Conservation (phyloP, 2,113 vertebrate species). For the Dolichotis patagonum region DNA sequence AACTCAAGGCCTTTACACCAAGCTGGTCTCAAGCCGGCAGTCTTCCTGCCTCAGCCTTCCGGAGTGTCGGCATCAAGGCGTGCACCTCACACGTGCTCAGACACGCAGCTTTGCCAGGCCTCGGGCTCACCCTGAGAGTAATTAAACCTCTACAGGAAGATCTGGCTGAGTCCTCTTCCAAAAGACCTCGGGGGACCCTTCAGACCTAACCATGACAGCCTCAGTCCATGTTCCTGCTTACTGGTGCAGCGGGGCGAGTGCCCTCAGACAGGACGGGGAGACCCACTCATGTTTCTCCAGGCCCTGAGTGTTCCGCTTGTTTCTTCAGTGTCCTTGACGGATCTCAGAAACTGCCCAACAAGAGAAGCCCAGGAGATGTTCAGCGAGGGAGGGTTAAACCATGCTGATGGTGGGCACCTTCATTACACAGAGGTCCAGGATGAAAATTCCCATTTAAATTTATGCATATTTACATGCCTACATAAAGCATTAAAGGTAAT, state of each 20-base stretch:
- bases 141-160: not conserved
- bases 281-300: not conserved
- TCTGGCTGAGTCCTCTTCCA: not conserved
- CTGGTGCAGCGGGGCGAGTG: not conserved
- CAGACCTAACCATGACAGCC: not conserved
- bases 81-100: too few species aligned
- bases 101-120: not conserved
- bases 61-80: not conserved
- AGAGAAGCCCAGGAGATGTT: not conserved
- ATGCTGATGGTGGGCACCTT: accelerated
- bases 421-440: not conserved
- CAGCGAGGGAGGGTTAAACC: not conserved
- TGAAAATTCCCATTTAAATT: not conserved
- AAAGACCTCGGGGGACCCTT: not conserved
- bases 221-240: not conserved
- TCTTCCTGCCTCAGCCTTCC: not conserved
- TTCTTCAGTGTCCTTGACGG: not conserved
- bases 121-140: not conserved
- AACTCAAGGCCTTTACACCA: not conserved
- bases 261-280: not conserved
- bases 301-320: not conserved
- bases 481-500: not conserved
- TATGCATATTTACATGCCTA: not conserved
- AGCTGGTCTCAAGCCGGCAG: not conserved
- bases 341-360: not conserved